These are phyloP conservation scores for Acipenser transmontanus DNA, from an alignment of 2,797 vertebrate genomes.

Conservation along the genomic window DNA sequence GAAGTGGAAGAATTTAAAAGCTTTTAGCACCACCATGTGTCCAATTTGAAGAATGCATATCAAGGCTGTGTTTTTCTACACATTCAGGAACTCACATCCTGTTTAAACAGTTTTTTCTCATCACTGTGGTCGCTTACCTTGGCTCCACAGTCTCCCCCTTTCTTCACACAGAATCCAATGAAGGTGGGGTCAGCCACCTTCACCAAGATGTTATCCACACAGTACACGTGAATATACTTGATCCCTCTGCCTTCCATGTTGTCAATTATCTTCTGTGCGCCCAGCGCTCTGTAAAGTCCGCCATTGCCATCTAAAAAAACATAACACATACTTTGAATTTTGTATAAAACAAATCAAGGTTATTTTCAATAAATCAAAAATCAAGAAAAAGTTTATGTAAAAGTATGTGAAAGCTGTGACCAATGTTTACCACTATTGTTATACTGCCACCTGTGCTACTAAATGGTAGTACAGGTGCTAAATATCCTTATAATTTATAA, in stretches of 20 bases:
- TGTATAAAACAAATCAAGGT: constrained; percentile 5
- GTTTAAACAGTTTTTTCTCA: neutral
- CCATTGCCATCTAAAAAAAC: constrained; percentile 81
- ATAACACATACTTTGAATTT: neutral
- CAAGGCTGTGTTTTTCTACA: neutral
- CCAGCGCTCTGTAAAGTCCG: constrained; percentile 86
- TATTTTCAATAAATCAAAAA: neutral
- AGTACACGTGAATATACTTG: constrained; percentile 82
- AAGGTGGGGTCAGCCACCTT: constrained; percentile 92
- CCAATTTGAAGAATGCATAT: neutral
- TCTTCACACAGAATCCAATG: constrained; percentile 86
- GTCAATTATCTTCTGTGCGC: constrained; percentile 66
- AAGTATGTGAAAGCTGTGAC: too few relatives aligned
- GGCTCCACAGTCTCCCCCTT: constrained; percentile 87
- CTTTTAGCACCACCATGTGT: constrained; percentile 36
- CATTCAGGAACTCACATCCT: neutral
- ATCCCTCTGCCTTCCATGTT: constrained; percentile 82
- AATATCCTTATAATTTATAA: too few relatives aligned
- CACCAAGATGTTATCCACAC: constrained; percentile 93
- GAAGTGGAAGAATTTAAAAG: neutral
- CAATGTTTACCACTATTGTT: too few relatives aligned
- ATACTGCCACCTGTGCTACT: too few relatives aligned
- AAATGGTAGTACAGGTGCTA: too few relatives aligned
- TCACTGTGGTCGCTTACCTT: constrained; percentile 65
- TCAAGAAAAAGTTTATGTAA: neutral